These are phyloP conservation scores for Paedocypris sp. DNA, from an alignment of 2,113 vertebrate genomes.

Conservation along the genomic window DNA sequence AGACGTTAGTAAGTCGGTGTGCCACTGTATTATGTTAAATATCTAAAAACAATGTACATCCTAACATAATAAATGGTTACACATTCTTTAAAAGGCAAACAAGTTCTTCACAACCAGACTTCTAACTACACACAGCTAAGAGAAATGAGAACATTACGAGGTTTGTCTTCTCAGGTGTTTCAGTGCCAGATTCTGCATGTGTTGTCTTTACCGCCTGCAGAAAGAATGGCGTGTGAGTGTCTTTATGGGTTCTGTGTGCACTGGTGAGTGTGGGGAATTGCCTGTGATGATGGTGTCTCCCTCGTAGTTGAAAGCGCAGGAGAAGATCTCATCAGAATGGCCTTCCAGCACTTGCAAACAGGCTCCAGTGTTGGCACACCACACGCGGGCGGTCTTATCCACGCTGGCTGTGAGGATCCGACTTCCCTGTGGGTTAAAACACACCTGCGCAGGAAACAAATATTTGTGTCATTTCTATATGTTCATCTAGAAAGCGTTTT, in stretches of 20 bases:
- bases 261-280: constrained; percentile 43
- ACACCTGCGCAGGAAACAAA: constrained; percentile 60
- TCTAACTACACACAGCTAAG: background rate
- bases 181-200: constrained; percentile 87
- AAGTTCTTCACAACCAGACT: no score
- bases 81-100: no score
- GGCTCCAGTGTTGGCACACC: constrained; percentile 75
- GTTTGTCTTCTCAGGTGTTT: constrained; percentile 22
- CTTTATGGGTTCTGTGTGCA: constrained; percentile 12
- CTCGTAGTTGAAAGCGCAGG: constrained; percentile 86
- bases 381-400: constrained; percentile 85
- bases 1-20: no score
- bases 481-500: background rate
- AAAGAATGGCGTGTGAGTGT: constrained; percentile 1
- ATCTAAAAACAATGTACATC: no score
- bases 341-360: constrained; percentile 83
- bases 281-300: constrained; percentile 84
- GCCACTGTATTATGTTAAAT: no score
- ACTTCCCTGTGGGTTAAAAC: constrained; percentile 84
- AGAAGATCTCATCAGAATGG: constrained; percentile 87
- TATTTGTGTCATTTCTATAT: background rate
- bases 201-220: constrained; percentile 88
- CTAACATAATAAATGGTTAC: no score
- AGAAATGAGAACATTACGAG: background rate
- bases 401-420: constrained; percentile 79